Evolutionary conservation across 2,113 vertebrate species (phyloP), one percentile per base, ranked within the genome.

Genomic region (Picathartes gymnocephalus): DNA sequence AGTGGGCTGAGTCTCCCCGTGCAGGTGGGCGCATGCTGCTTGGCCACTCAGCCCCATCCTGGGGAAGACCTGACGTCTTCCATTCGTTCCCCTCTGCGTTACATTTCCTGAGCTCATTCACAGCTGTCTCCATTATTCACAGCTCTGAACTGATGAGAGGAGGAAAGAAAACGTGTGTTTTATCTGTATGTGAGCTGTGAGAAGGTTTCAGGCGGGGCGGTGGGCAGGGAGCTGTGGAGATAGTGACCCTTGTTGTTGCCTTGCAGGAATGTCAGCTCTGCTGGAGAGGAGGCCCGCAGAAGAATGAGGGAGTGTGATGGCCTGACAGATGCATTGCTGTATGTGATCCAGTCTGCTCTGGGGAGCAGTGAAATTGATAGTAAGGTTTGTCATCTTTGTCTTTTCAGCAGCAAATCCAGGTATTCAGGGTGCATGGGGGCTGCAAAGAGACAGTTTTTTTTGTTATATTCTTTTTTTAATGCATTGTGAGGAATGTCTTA

Each of bases 341-440:
- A 98, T 54, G 99, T 99, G 97, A 99, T 99, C 97, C 99, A 99
- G 98, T 99, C 99, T 90, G 99, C 99, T 68, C 98, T 99, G 90
- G 99, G 99, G 93, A 99, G 99, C 98, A 99, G 98, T 82, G 99
- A 99, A 98, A 99, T 99, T 97, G 99, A 99, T 98, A 99, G 99
- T 98, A 99, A 99, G 99, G 99, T 99, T 95, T 93, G 98, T 98
- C 87, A 71, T 73, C 9, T 95, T 95, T 76, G 35, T 94, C 40
- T 71, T 88, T 94, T 81, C 50, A 83, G 66, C 44, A 81, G 57
- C 23, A 72, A 65, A 51, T 33, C 17, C 62, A 87, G 72, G 40
- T 81, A 54, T 42, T 81, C n/a, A 31, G 45, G 23, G n/a, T 47
- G 21, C 17, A 28, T 28, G 33, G 62, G 62, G 22, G 44, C 35